Evolutionary conservation across 1,140 invertebrate species (phyloP), one percentile per base, ranked within the genome.

Genomic region (Musca vetustissima): DNA sequence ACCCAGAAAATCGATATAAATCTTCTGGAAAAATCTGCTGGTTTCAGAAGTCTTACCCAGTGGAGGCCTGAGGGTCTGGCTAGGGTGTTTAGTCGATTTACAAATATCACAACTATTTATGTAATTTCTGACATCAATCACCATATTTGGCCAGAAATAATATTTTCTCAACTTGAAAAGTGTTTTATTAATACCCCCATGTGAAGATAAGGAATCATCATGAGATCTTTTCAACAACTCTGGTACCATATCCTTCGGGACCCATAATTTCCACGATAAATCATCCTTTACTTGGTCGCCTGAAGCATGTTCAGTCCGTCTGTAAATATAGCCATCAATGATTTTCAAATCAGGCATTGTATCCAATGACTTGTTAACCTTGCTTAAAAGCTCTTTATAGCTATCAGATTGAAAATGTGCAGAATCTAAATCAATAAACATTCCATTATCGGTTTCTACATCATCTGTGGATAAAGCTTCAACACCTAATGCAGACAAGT

Each of bases 401-500:
- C 36, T 52, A 22, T 4, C 32, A 57, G 25, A 57, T 57, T 55
- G n/a, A n/a, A n/a, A n/a, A n/a, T n/a, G n/a, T n/a, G n/a, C n/a
- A n/a, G n/a, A n/a, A n/a, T n/a, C n/a, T 47, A 57, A 68, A 43
- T 72, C 59, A 49, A 47, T 25, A 15, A 24, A 24, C 13, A 6
- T 24, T 24, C 9, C 21, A 28, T 25, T 25, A 6, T 55, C 53
- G 24, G 24, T 22, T 21, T 25, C 53, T 22, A 24, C 4, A 24
- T 9, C 21, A 32, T 24, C 36, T 11, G 7, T 8, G 43, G 43
- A 32, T n/a, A 21, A 15, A 8, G 13, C 32, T 21, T 17, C 4
- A 43, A 17, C 11, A 8, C 32, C n/a, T n/a, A n/a, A 48, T 17
- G 17, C 52, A 50, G 73, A 73, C 17, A n/a, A n/a, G n/a, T 72